Evolutionary conservation across 2,888 invertebrate species (phyloP), one percentile per base, ranked within the genome.

Genomic region (Xiphydria camelus): DNA sequence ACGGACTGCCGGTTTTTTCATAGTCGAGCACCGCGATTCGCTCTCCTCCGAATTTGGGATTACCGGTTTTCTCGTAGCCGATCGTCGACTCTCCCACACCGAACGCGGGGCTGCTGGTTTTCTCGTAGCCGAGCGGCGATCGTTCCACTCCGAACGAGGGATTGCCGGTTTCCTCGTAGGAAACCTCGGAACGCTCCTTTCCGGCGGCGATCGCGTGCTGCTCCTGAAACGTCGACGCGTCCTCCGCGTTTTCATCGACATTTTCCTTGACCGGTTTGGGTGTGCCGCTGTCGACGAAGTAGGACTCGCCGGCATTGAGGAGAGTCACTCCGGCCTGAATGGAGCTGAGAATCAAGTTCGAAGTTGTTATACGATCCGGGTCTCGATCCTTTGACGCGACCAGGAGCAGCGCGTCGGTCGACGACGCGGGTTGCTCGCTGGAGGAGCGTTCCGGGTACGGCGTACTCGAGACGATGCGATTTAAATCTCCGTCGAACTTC

Each of bases 281-380:
- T 23, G 45, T 33, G 3, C 10, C 26, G 1, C 40, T 41, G 14
- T 54, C 51, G 21, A 63, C 61, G 6, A 62, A 40, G 20, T 64
- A 55, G 3, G 58, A 47, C 26, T 65, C 52, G 1, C 57, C 67
- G 4, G 66, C 61, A 35, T 71, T 72, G 18, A 69, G 47, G 3
- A 74, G 41, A 1, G 69, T 55, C 0, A 73, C 64, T 2, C 71
- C 74, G 0, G 66, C 74, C 19, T 73, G 74, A 14, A 73, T 62
- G 1, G 72, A 64, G 39, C 67, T 73, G 20, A 74, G 20, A 4
- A 68, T 53, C 2, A 65, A 37, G 4, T 66, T 53, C 0, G 70
- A 65, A 0, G 62, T 60, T 3, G 63, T 60, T 7, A 57, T 47
- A 21, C 60, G 58, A 40, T 25, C 34, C n/a, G 43, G 46, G 5